These are phyloP conservation scores for Melanotaenia duboulayi DNA, from an alignment of 2,113 vertebrate species.

Conservation along the genomic window DNA sequence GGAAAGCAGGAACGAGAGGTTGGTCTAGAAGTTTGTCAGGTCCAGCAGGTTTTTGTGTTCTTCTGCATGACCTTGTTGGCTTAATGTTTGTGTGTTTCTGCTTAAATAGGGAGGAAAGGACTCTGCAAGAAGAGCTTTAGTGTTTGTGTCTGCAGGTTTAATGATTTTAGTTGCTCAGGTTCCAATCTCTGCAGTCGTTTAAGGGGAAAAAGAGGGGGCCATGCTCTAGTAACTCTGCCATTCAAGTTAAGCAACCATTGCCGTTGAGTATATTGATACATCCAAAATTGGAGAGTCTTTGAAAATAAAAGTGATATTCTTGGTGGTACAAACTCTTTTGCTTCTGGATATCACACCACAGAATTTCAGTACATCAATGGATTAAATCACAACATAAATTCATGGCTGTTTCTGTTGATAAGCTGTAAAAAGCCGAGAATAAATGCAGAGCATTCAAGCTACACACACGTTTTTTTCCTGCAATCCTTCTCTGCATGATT, in stretches of 20 bases:
- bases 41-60: constrained; percentile 17
- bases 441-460: neutral
- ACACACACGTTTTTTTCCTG: no score
- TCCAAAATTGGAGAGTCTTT: neutral
- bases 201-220: neutral
- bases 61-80: constrained; percentile 10
- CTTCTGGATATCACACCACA: constrained; percentile 6
- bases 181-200: constrained; percentile 10
- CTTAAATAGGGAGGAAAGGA: constrained; percentile 13
- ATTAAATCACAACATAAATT: constrained; percentile 4
- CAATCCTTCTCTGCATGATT: neutral
- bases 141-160: constrained; percentile 67
- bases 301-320: neutral
- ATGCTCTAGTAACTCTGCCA: neutral
- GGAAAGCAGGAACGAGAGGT: neutral
- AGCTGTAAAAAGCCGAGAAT: neutral
- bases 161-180: constrained; percentile 63
- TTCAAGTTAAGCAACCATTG: constrained; percentile 11
- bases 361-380: constrained; percentile 19
- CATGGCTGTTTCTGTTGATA: constrained; percentile 1
- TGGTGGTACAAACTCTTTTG: neutral
- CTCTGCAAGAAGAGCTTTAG: constrained; percentile 47
- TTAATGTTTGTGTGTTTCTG: constrained; percentile 9
- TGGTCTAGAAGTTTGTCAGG: constrained; percentile 12
- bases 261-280: constrained; percentile 24